These are phyloP conservation scores for Apteryx mantelli DNA, from an alignment of 2,113 vertebrate genomes.

Conservation along the genomic window DNA sequence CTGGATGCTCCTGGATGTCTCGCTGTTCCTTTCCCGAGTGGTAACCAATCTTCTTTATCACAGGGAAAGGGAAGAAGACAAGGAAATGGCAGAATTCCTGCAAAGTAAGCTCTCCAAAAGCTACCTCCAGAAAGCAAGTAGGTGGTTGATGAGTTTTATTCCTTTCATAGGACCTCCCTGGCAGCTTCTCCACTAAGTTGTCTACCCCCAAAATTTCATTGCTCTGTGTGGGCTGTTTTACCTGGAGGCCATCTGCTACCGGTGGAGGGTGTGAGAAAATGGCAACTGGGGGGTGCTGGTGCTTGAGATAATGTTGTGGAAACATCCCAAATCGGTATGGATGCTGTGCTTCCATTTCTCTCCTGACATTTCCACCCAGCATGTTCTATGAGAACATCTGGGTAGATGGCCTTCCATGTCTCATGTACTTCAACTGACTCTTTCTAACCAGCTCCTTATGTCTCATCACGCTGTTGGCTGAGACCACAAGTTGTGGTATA, in stretches of 20 bases:
- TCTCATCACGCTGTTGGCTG: neutral
- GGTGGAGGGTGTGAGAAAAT: neutral
- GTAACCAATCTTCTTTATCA: neutral
- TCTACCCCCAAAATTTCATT: neutral
- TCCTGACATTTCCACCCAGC: neutral
- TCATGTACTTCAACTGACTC: neutral
- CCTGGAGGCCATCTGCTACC: neutral
- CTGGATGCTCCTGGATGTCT: neutral
- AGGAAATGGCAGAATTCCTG: constrained; percentile 90
- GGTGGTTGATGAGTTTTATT: neutral
- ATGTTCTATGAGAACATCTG: rapidly evolving
- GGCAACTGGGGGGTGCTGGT: neutral
- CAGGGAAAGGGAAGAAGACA: constrained; percentile 90
- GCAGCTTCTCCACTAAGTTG: neutral
- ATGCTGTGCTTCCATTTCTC: neutral
- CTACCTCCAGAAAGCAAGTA: constrained; percentile 80
- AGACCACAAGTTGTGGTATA: neutral
- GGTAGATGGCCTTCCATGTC: neutral
- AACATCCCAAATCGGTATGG: neutral
- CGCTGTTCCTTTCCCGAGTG: neutral
- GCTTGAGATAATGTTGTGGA: neutral
- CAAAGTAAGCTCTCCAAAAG: constrained; percentile 84
- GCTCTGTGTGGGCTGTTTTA: neutral
- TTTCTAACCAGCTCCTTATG: neutral
- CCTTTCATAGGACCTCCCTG: neutral